A percentile compares a stretch with the other conserved stretches of the same genome.
These are phyloP conservation scores for Arnoldichthys spilopterus DNA, from an alignment of 2,797 vertebrate species.

Conservation along the genomic window DNA sequence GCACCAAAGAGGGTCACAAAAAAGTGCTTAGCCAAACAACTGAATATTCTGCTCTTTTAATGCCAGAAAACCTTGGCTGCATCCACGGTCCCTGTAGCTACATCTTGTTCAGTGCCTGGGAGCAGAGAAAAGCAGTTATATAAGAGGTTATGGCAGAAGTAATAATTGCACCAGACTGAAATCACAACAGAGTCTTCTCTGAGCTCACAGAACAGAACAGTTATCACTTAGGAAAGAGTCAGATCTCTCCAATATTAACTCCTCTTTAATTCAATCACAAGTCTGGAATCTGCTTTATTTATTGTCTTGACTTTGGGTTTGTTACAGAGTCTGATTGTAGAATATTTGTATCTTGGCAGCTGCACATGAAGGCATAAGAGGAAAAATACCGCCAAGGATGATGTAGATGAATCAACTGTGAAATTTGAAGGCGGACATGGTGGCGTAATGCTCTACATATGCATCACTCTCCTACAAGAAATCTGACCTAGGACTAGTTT, in stretches of 20 bases:
- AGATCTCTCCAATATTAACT: slow-evolving; percentile 17
- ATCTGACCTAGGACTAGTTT: slow-evolving; percentile 30
- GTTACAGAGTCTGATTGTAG: slow-evolving; percentile 41
- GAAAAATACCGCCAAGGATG: slow-evolving; percentile 41
- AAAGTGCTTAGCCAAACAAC: slow-evolving; percentile 56
- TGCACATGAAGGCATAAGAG: slow-evolving; percentile 26
- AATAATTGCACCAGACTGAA: slow-evolving; percentile 57
- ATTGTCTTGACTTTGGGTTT: slow-evolving; percentile 41
- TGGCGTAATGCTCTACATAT: slow-evolving; percentile 40
- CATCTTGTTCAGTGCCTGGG: slow-evolving; percentile 44
- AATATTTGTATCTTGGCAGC: slow-evolving; percentile 50
- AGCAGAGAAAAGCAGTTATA: slow-evolving; percentile 52
- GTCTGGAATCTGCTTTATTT: slow-evolving; percentile 22
- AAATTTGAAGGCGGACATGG: slow-evolving; percentile 36
- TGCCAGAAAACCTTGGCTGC: slow-evolving; percentile 51
- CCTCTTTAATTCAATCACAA: slow-evolving; percentile 20
- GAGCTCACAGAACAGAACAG: slow-evolving; percentile 29
- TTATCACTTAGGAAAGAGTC: slow-evolving; percentile 3
- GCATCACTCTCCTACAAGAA: slow-evolving; percentile 33
- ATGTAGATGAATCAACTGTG: slow-evolving; percentile 50
- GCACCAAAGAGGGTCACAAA: slow-evolving; percentile 38
- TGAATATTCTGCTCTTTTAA: slow-evolving; percentile 51
- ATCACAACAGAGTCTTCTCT: slow-evolving; percentile 50
- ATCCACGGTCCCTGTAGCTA: slow-evolving; percentile 45
- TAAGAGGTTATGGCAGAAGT: slow-evolving; percentile 58